These are phyloP conservation scores for Myopa testacea DNA, from an alignment of 2,888 invertebrate genomes.

Conservation along the genomic window DNA sequence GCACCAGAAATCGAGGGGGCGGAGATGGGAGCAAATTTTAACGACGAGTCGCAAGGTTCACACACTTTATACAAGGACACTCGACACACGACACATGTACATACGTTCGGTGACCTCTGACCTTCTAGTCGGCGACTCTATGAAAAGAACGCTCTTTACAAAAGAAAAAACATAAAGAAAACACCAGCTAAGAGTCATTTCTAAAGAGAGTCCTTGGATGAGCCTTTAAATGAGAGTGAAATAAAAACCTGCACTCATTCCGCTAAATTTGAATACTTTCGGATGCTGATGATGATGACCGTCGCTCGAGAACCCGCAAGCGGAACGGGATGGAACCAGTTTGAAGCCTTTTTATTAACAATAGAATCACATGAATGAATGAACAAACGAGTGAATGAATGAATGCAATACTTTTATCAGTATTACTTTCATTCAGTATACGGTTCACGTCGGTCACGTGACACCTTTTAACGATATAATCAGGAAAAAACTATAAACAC, in stretches of 20 bases:
- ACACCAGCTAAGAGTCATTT: too few relatives aligned
- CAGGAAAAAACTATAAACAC: constrained; percentile 8
- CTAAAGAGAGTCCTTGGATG: too few relatives aligned
- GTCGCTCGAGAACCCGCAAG: neutral
- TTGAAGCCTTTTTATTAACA: constrained; percentile 15
- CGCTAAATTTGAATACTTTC: neutral
- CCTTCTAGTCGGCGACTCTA: too few relatives aligned
- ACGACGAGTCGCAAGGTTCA: too few relatives aligned
- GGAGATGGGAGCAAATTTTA: too few relatives aligned
- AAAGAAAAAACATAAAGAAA: too few relatives aligned
- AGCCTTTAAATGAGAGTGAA: neutral
- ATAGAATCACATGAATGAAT: neutral
- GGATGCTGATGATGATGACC: neutral
- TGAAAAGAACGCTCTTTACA: too few relatives aligned
- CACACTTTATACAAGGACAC: too few relatives aligned
- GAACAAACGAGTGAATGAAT: neutral
- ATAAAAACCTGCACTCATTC: neutral
- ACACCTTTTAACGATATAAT: constrained; percentile 22
- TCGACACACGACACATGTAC: too few relatives aligned
- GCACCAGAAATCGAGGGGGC: too few relatives aligned
- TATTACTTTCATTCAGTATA: neutral
- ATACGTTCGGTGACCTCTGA: too few relatives aligned
- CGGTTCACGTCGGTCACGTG: constrained; percentile 20
- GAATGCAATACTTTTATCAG: constrained; percentile 6
- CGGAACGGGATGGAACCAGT: neutral